Percentiles rank a stretch among this genome's conserved stretches.
These are phyloP conservation scores for Enteromius afrohamiltoni DNA, from an alignment of 2,797 vertebrate species.

Conservation along the genomic window DNA sequence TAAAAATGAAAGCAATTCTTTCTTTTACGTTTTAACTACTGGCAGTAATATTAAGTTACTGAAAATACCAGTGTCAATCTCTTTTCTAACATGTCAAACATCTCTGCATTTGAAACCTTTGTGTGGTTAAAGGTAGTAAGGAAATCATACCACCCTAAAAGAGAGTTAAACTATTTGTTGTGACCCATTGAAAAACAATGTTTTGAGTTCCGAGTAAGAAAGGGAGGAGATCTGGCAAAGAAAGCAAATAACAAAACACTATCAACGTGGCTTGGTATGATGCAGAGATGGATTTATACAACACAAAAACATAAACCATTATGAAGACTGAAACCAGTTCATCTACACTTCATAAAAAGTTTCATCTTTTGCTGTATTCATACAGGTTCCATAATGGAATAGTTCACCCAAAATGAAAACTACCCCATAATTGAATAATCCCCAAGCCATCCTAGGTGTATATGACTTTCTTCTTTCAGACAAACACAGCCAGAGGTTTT, in stretches of 20 bases:
- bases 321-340: constrained; percentile 9
- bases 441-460: too few species aligned
- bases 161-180: background rate
- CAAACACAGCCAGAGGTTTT: too few species aligned
- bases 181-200: constrained; percentile 32
- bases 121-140: constrained; percentile 1
- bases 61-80: background rate
- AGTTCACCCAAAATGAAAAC: too few species aligned
- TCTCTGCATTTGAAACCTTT: background rate
- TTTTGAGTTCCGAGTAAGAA: background rate
- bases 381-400: background rate
- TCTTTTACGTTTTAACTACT: background rate
- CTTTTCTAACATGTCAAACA: background rate
- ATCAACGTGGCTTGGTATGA: background rate
- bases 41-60: background rate
- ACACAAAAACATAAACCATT: constrained; percentile 2
- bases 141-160: constrained; percentile 26
- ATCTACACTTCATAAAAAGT: background rate
- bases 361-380: background rate
- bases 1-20: background rate
- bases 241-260: constrained; percentile 41
- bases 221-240: constrained; percentile 14
- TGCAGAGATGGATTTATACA: constrained; percentile 17
- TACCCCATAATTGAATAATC: too few species aligned
- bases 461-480: too few species aligned